Conservation (phyloP, 2,113 vertebrate species). For the Cynocephalus volans region DNA sequence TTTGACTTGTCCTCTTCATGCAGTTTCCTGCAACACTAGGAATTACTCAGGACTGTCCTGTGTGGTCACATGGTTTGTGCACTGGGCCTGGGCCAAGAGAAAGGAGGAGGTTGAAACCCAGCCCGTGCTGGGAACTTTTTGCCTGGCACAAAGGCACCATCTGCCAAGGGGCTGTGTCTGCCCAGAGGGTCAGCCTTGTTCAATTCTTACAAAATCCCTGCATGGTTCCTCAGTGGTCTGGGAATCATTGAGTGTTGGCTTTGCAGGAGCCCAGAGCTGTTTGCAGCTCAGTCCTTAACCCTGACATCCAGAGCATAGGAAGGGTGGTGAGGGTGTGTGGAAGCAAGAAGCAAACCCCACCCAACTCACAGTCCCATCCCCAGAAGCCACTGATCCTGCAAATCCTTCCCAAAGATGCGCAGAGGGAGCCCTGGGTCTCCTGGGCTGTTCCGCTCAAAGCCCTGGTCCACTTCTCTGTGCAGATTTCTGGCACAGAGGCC, state of each 20-base stretch:
- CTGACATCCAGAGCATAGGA: not conserved
- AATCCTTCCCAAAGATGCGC: not conserved
- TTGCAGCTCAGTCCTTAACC: not conserved
- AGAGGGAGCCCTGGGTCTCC: not conserved
- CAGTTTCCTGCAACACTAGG: not conserved
- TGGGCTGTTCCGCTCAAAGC: not conserved
- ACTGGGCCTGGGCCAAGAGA: not conserved
- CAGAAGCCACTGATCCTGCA: not conserved
- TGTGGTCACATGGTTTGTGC: not conserved
- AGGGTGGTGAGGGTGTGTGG: not conserved
- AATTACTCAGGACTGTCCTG: not conserved
- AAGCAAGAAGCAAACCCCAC: not conserved
- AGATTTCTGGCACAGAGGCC: not conserved
- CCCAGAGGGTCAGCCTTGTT: not conserved
- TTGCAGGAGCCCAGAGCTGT: not conserved
- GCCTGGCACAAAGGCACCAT: not conserved
- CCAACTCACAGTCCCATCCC: not conserved
- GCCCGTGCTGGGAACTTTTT: not conserved
- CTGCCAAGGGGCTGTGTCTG: not conserved
- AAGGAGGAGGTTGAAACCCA: not conserved
- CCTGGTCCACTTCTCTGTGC: not conserved
- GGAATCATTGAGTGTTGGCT: not conserved
- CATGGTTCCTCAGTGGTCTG: not conserved
- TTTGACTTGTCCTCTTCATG: not conserved
- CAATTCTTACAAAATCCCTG: not conserved